Base-by-base conservation (phyloP, 2,888 invertebrate genomes). In the Brachylomia viminalis region DNA sequence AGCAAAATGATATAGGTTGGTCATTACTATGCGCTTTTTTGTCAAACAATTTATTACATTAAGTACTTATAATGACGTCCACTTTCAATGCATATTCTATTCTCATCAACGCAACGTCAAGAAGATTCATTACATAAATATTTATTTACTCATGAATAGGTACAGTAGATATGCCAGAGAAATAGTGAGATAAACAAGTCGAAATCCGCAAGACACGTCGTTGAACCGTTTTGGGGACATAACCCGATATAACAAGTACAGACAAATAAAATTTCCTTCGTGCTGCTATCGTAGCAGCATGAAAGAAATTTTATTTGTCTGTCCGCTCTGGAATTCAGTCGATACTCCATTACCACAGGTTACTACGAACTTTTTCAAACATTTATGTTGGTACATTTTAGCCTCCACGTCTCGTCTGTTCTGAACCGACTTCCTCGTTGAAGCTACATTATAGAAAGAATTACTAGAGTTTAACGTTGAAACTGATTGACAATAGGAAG, bases 161-260 rank as follows among this genome's bases (percentile, higher is more conserved):
- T 79, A 84, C 72, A 75, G 77, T 67, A 87, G 75, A 59, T 78
- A 75, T 68, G 72, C 68, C 79, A 64, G 77, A 80, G 75, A 86
- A 84, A 89, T 81, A 79, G 75, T 82, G 77, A 87, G 83, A 88
- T 90, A 91, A 91, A 92, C 87, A 90, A 88, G 85, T 80, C 79
- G 82, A 88, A 89, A 88, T 87, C 73, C 78, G 79, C 86, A 79
- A 79, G 84, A 81, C 84, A 87, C 90, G 92, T 92, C 91, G 90
- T 90, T 92, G 91, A 92, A 92, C 92, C 90, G 83, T 90, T 93
- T 93, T 86, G 91, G 86, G 92, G 91, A 86, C 90, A 87, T 77
- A 87, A 82, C 85, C 89, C 86, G 85, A 89, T 85, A 88, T 88
- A 86, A 87, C 78, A 87, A 85, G 80, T 82, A 87, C 79, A 84